A percentile compares a stretch with the other conserved stretches of the same genome.
Evolutionary conservation across 2,797 vertebrate genomes (phyloP).

Genomic region (Anniella stebbinsi): DNA sequence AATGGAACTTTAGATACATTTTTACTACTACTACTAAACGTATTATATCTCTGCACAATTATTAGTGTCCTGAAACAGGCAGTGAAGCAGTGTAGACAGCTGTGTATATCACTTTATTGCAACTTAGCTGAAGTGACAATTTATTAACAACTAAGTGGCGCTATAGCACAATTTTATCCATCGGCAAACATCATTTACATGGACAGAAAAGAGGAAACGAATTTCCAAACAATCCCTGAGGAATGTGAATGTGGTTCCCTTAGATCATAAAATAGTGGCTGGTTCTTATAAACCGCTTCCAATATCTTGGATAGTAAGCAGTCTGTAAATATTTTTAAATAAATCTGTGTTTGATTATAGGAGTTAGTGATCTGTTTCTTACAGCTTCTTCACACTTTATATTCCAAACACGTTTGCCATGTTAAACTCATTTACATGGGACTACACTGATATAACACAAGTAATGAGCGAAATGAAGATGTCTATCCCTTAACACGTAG

Average conservation of each 20-base stretch:
- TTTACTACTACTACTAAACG: neutral
- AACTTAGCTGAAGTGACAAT: neutral
- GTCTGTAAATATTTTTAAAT: no score
- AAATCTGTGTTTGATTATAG: neutral
- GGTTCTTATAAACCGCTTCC: no score
- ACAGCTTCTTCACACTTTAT: neutral
- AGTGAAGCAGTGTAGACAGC: neutral
- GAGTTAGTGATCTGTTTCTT: neutral
- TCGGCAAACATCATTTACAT: neutral
- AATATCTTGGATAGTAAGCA: no score
- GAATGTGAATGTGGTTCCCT: no score
- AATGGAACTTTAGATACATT: neutral
- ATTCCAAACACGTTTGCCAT: neutral
- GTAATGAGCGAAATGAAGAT: neutral
- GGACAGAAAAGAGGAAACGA: neutral
- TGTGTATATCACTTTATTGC: neutral
- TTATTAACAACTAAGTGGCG: neutral
- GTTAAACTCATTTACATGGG: neutral
- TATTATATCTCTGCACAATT: neutral
- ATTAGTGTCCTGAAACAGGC: neutral
- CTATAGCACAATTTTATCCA: neutral
- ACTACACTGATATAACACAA: neutral
- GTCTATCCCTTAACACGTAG: no score
- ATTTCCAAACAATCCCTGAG: no score
- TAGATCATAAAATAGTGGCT: no score